phyloP scores from a whole-genome alignment of 30 jellyfish, hydroid and myxozoan species.

The Turritopsis dohrnii region DNA sequence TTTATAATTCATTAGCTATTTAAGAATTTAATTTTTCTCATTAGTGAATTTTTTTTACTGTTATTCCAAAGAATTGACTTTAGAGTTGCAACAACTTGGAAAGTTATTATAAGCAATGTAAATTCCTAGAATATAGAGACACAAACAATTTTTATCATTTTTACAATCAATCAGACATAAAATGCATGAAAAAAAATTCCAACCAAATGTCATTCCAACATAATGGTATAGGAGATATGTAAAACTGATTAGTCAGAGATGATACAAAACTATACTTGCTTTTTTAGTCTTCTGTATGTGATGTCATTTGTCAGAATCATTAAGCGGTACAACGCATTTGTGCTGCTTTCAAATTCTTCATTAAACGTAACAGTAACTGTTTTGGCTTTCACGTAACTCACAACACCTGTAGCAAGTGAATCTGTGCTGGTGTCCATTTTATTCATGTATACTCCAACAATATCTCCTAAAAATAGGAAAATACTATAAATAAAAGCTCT shows the following conservation, averaged over 20 bases:
- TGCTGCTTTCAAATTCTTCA: slow-evolving; percentile 49
- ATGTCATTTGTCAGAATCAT: slow-evolving; percentile 74
- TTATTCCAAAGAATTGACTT: too few relatives aligned
- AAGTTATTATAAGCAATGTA: too few relatives aligned
- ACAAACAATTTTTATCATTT: too few relatives aligned
- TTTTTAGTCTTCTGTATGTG: slow-evolving; percentile 75
- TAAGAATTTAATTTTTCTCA: too few relatives aligned
- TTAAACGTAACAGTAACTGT: slow-evolving; percentile 77
- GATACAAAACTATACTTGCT: slow-evolving; percentile 23
- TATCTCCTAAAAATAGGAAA: slow-evolving; percentile 54
- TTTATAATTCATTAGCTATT: too few relatives aligned
- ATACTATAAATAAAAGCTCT: not conserved
- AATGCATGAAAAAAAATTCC: too few relatives aligned
- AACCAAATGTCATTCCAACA: too few relatives aligned
- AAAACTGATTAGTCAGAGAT: too few relatives aligned
- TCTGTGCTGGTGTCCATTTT: slow-evolving; percentile 33
- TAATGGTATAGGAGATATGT: too few relatives aligned
- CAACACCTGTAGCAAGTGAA: slow-evolving; percentile 64
- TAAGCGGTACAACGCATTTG: slow-evolving; percentile 30
- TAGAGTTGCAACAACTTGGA: too few relatives aligned
- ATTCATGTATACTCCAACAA: slow-evolving; percentile 71
- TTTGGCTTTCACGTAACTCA: slow-evolving; percentile 38
- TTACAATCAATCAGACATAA: too few relatives aligned
- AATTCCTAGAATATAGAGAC: too few relatives aligned
- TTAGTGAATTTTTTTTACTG: not conserved